Evolutionary conservation across 2,113 vertebrate genomes (phyloP), one percentile per base, ranked within the genome.

Genomic region (Podilymbus podiceps): DNA sequence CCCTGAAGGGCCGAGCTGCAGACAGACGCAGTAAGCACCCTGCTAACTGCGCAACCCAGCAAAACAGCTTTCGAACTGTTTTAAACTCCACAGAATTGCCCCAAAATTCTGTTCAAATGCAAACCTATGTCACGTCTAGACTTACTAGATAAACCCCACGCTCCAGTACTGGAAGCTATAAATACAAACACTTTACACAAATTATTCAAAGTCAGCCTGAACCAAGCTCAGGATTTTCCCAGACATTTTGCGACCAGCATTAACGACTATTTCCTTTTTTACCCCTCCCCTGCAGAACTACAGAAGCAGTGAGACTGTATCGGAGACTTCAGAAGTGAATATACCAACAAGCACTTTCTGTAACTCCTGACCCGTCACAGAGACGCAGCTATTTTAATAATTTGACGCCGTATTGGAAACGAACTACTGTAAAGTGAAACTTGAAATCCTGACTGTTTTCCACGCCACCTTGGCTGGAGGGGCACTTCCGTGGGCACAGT

Each of bases 11-110:
- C 14, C 5, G 9, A 38, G 38, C 49, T 15, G 22, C 59, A n/a
- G 63, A 11, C 47, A 6, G 14, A 4, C 0, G 7, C 19, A 8
- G 6, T 16, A 2, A 80, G 55, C 44, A 15, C 40, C 0, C 33
- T 13, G 20, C 7, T 42, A 24, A 23, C 2, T 5, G 9, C 52
- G 11, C 24, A 18, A 27, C n/a, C 17, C 0, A 53, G 14, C 2
- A 3, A 24, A 38, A 6, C 46, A 18, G 21, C 33, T n/a, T 21
- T 28, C 5, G 25, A 18, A 28, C 30, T 2, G 6, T 20, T 50
- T 31, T 12, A 20, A 56, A 12, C 63, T n/a, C 58, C 58, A 5
- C 27, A 11, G 20, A 20, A 42, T 6, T 2, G 38, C 71, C 60
- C 23, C 8, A 9, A 44, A 72, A 40, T 15, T 67, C 46, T 1